Evolutionary conservation across 2,113 vertebrate genomes (phyloP), one percentile per base, ranked within the genome.

Genomic region (Uropsilus gracilis): DNA sequence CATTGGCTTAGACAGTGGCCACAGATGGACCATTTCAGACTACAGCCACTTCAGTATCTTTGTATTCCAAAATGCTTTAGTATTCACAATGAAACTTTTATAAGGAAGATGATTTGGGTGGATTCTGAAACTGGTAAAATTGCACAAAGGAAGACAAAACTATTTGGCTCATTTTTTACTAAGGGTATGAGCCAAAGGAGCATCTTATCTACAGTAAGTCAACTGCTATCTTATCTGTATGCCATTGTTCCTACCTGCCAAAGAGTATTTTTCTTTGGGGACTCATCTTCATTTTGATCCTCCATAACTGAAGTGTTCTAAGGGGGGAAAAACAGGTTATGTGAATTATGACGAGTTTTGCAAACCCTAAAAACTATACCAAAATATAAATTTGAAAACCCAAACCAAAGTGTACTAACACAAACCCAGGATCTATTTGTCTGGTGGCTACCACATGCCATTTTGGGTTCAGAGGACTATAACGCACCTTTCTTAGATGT

Each of bases 291-390:
- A 98, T 99, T 99, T 98, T 99, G 99, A 97, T 99, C 99, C 98
- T 99, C 99, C 99, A 99, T 99, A 98, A 99, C 99, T 97, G 99
- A 99, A 24, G 99, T 99, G 98, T 99, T 99, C 99, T 99, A 98
- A 90, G 80, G 83, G 93, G 97, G 97, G 95, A 90, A 96, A 96
- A 83, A 98, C 97, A 96, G 61, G 90, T 86, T 46, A 97, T 91
- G 97, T 98, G 76, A 90, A 95, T 90, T 93, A 89, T 72, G 63
- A 55, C 90, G 32, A 96, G 92, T 94, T 73, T 89, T 78, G 30
- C 20, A 89, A 75, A 97, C 69, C 89, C 91, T 91, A 97, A 80
- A 86, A 95, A 94, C 96, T 95, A 92, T 17, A 96, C 50, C 97
- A 97, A 97, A 92, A 92, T 50, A 92, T 75, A 83, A 80, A 71